Percentiles rank a stretch among this genome's conserved stretches.
These are phyloP conservation scores for Nemurella pictetii DNA, from an alignment of 2,888 invertebrate species.

Conservation along the genomic window DNA sequence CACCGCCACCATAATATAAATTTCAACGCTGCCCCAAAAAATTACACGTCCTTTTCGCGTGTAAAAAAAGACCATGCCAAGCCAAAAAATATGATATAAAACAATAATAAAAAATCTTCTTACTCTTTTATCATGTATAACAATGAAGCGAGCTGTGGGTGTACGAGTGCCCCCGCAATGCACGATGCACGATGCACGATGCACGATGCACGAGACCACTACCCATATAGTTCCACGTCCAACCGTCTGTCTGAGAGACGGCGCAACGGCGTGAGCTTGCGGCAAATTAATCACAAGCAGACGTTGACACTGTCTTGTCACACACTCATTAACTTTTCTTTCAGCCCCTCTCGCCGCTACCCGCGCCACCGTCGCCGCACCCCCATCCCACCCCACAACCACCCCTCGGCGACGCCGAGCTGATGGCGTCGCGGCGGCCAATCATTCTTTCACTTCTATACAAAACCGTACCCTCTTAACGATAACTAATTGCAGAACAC, in stretches of 20 bases:
- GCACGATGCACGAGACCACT: background rate
- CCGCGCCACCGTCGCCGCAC: no score
- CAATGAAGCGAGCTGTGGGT: background rate
- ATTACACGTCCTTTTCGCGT: background rate
- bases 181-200: no score
- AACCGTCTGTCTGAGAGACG: background rate
- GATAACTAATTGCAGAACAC: constrained; percentile 5
- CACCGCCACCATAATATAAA: background rate
- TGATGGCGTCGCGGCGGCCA: background rate
- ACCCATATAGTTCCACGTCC: background rate
- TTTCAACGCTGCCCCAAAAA: background rate
- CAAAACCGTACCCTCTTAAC: background rate
- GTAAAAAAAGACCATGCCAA: background rate
- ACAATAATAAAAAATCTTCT: background rate
- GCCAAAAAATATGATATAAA: background rate
- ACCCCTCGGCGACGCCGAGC: background rate
- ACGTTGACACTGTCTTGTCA: constrained; percentile 24
- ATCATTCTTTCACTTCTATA: background rate
- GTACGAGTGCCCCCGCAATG: no score
- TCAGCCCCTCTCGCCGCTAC: background rate
- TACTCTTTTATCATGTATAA: constrained; percentile 2
- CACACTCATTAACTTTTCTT: constrained; percentile 30
- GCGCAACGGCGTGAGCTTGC: background rate
- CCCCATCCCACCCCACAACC: background rate
- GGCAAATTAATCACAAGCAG: constrained; percentile 22